A percentile compares a stretch with the other conserved stretches of the same genome.
Evolutionary conservation across 2,797 vertebrate genomes (phyloP).

Genomic region (Botia kubotai): DNA sequence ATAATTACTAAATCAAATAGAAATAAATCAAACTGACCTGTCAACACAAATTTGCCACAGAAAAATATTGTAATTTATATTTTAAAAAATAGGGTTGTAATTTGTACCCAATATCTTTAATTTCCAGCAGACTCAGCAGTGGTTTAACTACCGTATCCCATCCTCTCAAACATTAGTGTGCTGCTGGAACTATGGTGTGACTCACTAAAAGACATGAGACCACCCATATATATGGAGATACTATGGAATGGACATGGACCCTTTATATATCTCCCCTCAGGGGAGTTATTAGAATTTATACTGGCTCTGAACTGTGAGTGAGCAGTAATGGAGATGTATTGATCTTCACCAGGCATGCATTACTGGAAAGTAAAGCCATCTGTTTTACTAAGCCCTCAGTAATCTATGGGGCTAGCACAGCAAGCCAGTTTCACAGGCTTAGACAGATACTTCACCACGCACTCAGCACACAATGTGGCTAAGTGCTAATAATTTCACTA

Average conservation of each 20-base stretch:
- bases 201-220: not conserved
- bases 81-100: not conserved
- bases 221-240: constrained; percentile 24
- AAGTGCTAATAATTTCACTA: not conserved
- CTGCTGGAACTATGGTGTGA: not conserved
- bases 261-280: constrained; percentile 47
- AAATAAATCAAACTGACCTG: too few species aligned
- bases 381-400: too few species aligned
- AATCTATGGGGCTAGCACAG: constrained; percentile 67
- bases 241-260: constrained; percentile 43
- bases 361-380: constrained; percentile 74
- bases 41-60: too few species aligned
- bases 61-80: not conserved
- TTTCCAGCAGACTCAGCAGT: not conserved
- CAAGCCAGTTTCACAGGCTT: constrained; percentile 68
- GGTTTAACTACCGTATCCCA: not conserved
- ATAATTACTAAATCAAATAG: too few species aligned
- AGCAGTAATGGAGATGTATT: constrained; percentile 78
- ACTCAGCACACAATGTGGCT: not conserved
- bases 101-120: not conserved
- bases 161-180: not conserved
- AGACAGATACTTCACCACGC: constrained; percentile 45
- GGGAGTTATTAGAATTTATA: constrained; percentile 61
- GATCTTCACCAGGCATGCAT: constrained; percentile 69
- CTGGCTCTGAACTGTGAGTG: constrained; percentile 53